Evolutionary conservation across 2,888 invertebrate genomes (phyloP), one percentile per base, ranked within the genome.

Genomic region (Embidobia sp.): DNA sequence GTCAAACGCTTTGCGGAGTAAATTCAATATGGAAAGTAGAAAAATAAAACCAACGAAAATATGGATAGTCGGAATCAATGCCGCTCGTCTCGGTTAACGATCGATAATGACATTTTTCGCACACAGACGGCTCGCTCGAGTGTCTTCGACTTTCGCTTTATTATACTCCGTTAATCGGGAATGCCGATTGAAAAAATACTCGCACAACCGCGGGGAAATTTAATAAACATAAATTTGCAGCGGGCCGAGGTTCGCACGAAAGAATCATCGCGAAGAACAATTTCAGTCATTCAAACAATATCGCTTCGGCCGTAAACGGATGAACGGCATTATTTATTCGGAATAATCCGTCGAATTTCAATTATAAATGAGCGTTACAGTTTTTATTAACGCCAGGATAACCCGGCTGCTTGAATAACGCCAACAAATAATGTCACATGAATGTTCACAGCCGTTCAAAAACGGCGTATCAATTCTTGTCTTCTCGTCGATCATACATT

Each of bases 21-120:
- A 66, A 51, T 57, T 49, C 40, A 64, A 73, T 49, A 51, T 49
- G 44, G 31, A 55, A 63, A 49, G 33, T 15, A 19, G 29, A 26
- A 59, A 73, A 66, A 66, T 64, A 49, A 49, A 73, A 29, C 16
- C 18, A 27, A 22, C 33, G 49, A 57, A 72, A 64, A 64, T 64
- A 59, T 57, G 46, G 13, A 29, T 40, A 22, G 59, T 35, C 35
- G 59, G 19, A 66, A 66, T 57, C 64, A 73, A 66, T 59, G 31
- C 35, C 40, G 11, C 27, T 70, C 46, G 16, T 15, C 15, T 44
- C 61, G 48, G 22, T 55, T 35, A 35, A 46, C 46, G 46, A 55
- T 69, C 57, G 18, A 69, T 69, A 57, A 57, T 29, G 37, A 13
- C 40, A 51, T 59, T 57, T 51, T 66, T 44, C 29, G 35, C 27